Evolutionary conservation across 2,888 invertebrate species (phyloP), one percentile per base, ranked within the genome.

Genomic region (Archaeoteleia sp.): DNA sequence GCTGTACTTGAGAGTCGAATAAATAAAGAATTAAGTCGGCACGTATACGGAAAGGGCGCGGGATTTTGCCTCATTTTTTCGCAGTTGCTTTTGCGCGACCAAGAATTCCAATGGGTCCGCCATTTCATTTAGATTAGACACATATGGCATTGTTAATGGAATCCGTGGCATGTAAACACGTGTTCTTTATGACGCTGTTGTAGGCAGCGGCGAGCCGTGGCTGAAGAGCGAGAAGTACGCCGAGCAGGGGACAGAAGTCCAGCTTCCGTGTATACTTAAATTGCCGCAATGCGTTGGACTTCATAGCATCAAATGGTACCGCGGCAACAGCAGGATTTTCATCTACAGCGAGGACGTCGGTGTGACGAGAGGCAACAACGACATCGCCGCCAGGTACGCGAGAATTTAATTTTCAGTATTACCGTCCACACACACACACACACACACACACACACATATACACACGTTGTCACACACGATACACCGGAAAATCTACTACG

Each of bases 231-330:
- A 81, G 57, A 81, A 81, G 25, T 89, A 90, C 42, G 92, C 92
- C 0, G 88, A 92, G 73, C 91, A 91, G 0, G 93, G 92, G 1
- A 88, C 89, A 13, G 90, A 90, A 5, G 91, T 92, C 5, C 87
- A 88, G n/a, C 87, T 94, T 30, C 91, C 91, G 1, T 94, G 94
- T 80, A 88, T 90, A 10, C 90, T 93, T 70, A 92, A 92, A 78
- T 88, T 88, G 32, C 87, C 89, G n/a, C 89, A 90, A 17, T 94
- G 94, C 79, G 93, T 93, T 0, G 91, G 90, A 70, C 89, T 94
- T 80, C 94, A 94, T 87, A 93, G 92, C 85, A 92, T 94, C 83
- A 94, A 94, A 83, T 94, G 94, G 93, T 93, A 93, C 86, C 90
- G 92, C 73, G 91, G 90, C 1, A 90, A 91, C 61, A 87, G 89